A percentile compares a stretch with the other conserved stretches of the same genome.
phyloP scores from a whole-genome alignment of 2,113 vertebrate species.

The Petrocephalus microphthalmus region DNA sequence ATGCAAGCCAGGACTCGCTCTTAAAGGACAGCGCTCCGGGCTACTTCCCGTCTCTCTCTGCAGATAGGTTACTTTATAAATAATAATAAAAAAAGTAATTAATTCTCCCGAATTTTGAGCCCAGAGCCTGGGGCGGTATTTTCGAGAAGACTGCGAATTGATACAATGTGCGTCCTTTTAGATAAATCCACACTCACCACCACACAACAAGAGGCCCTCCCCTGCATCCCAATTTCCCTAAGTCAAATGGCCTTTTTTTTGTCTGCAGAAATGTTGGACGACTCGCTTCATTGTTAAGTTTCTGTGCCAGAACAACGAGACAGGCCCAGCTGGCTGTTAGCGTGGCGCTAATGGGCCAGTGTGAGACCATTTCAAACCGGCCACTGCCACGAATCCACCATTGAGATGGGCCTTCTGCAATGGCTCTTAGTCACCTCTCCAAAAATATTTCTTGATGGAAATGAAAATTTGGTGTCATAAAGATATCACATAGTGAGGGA shows the following conservation, averaged over 20 bases:
- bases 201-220: constrained; percentile 51
- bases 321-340: constrained; percentile 27
- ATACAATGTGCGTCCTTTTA: constrained; percentile 98
- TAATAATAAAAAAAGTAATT: constrained; percentile 72
- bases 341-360: constrained; percentile 19
- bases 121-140: constrained; percentile 63
- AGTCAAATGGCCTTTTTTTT: constrained; percentile 47
- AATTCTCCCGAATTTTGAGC: constrained; percentile 80
- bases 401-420: background rate
- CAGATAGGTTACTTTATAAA: constrained; percentile 42
- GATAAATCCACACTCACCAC: constrained; percentile 81
- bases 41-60: constrained; percentile 29
- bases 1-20: constrained; percentile 42
- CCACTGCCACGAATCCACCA: background rate
- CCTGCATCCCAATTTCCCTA: constrained; percentile 40
- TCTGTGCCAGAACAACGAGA: constrained; percentile 16
- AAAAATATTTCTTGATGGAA: background rate
- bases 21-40: constrained; percentile 44
- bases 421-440: background rate
- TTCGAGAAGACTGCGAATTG: constrained; percentile 69
- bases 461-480: background rate
- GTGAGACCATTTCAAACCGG: background rate
- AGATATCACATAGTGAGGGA: background rate
- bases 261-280: constrained; percentile 36
- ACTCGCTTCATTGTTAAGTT: constrained; percentile 33